Base-by-base conservation (phyloP, 2,888 invertebrate species). In the Ryuthela nishihirai region DNA sequence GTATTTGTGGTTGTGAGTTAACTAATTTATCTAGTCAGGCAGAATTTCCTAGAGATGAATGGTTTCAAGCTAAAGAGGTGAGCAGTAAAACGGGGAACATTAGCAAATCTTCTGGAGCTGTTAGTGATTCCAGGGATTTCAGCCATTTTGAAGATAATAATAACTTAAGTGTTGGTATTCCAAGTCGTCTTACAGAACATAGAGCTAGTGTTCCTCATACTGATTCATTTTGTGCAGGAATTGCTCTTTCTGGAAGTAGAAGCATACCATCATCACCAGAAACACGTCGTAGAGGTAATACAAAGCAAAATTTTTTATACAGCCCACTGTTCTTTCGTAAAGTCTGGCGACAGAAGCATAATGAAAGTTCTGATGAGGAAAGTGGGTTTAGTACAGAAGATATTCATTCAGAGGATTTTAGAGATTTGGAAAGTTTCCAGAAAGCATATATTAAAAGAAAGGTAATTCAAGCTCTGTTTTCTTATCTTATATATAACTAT, bases 401-500 rank as follows among this genome's bases (percentile, higher is more conserved):
- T 39, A 39, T 60, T 10, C 29, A 38, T 29, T 54, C 46, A 26
- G 83, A 83, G 68, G 86, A 87, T 74, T 91, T 87, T 72, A 81
- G 85, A 61, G 87, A 92, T 73, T 78, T 91, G 67, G 91, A 92
- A 75, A 88, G 87, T 65, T 90, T 92, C 74, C 92, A 92, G 74
- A 91, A 91, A 73, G 88, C 89, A 12, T 91, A 92, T 72, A 80
- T 92, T 26, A 80, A 88, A 66, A 91, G 91, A 76, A 92, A 92
- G 84, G 91, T 90, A 74, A 66, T n/a, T 34, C 4, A 15, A 34
- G 17, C n/a, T 29, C 12, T 9, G 12, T 9, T 29, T 29, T 29
- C 12, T 29, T 29, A 9, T 29, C n/a, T 17, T 15, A 9, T 15
- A 9, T 9, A 38, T 17, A 9, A n/a, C n/a, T n/a, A n/a, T n/a